phyloP scores from a whole-genome alignment of 2,888 invertebrate genomes.

The Spialia ferax region DNA sequence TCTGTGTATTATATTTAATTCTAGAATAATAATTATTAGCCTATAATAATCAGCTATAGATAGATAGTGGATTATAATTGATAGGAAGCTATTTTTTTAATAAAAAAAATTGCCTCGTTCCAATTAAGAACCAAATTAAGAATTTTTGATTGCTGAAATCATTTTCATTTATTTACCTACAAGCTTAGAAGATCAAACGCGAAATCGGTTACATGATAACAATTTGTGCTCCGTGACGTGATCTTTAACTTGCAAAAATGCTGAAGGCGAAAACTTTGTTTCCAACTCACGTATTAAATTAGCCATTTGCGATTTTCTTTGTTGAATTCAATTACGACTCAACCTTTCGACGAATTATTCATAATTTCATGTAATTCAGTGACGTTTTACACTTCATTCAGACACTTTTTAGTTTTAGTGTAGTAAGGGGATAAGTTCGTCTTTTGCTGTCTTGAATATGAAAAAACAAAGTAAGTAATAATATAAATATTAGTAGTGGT shows the following conservation, averaged over 20 bases:
- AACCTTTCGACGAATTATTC: constrained; percentile 44
- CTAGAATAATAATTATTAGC: too few relatives aligned
- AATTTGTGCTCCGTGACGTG: constrained; percentile 14
- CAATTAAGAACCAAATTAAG: too few relatives aligned
- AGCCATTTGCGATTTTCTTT: constrained; percentile 80
- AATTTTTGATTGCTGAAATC: too few relatives aligned
- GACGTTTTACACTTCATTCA: not conserved
- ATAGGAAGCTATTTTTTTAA: too few relatives aligned
- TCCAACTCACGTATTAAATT: constrained; percentile 71
- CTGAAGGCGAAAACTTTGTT: constrained; percentile 32
- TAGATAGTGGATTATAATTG: too few relatives aligned
- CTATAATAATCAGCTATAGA: too few relatives aligned
- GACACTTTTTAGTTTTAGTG: not conserved
- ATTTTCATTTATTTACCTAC: too few relatives aligned
- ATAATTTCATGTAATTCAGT: constrained; percentile 29
- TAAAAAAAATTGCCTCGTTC: too few relatives aligned
- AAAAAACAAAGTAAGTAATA: too few relatives aligned
- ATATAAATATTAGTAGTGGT: too few relatives aligned
- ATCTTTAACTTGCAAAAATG: constrained; percentile 17
- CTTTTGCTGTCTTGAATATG: too few relatives aligned
- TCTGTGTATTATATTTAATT: too few relatives aligned
- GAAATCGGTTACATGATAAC: constrained; percentile 12
- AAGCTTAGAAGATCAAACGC: not conserved
- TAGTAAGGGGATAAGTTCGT: not conserved
- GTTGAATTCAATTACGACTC: constrained; percentile 75